Conservation (phyloP, 2,797 vertebrate genomes). For the Poliocrania exsul region DNA sequence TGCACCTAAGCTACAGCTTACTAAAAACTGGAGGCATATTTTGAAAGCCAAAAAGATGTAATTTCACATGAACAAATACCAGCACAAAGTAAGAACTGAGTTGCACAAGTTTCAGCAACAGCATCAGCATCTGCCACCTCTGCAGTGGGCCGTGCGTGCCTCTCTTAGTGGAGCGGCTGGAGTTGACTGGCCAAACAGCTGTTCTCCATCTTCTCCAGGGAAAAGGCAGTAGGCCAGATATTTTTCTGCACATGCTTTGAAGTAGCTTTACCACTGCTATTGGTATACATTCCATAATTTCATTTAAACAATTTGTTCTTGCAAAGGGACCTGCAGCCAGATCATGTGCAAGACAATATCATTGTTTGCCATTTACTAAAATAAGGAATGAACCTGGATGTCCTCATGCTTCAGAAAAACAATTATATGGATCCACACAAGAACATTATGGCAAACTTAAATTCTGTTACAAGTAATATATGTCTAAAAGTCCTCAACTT, state of each 20-base stretch:
- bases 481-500: background rate
- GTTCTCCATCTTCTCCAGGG: background rate
- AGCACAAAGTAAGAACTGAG: background rate
- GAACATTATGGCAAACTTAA: background rate
- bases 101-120: background rate
- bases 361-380: background rate
- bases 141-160: fast-evolving
- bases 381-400: background rate
- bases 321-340: background rate
- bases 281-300: background rate
- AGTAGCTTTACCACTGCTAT: slow-evolving; percentile 16
- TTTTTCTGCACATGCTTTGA: slow-evolving; percentile 9
- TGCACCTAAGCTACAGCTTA: background rate
- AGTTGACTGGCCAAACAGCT: background rate
- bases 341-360: background rate
- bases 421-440: background rate
- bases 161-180: fast-evolving
- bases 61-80: background rate
- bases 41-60: background rate
- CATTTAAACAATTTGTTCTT: slow-evolving; percentile 28
- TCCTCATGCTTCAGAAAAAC: background rate
- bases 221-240: slow-evolving; percentile 7
- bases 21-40: background rate
- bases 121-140: background rate
- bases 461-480: background rate